Evolutionary conservation across 2,797 vertebrate species (phyloP).

Genomic region (Avahi laniger): DNA sequence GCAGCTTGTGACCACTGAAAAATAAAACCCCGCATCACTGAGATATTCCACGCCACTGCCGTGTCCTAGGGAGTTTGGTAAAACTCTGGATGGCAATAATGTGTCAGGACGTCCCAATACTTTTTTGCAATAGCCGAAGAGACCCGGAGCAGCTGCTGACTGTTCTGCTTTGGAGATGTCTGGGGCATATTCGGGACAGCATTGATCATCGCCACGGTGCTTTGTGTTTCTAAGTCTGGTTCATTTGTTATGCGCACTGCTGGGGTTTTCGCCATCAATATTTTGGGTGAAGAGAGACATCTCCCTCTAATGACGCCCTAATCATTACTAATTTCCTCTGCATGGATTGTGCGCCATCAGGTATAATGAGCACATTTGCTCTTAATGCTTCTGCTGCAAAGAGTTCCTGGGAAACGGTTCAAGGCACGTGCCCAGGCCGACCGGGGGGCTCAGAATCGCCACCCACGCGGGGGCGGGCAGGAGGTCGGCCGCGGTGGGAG

Average conservation of each 20-base stretch:
- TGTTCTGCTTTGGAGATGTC: constrained; percentile 3
- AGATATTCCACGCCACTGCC: too few relatives aligned
- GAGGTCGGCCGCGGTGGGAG: not conserved
- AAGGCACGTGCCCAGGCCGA: constrained; percentile 7
- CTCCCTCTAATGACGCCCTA: constrained; percentile 75
- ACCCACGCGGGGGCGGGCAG: not conserved
- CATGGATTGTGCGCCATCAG: constrained; percentile 51
- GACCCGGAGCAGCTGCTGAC: constrained; percentile 43
- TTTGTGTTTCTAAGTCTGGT: constrained; percentile 46
- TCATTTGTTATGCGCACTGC: constrained; percentile 69
- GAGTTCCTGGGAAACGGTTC: constrained; percentile 62
- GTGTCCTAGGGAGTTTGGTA: not conserved
- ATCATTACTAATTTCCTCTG: constrained; percentile 73
- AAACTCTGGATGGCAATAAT: not conserved
- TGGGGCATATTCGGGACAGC: constrained; percentile 30
- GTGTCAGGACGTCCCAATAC: not conserved
- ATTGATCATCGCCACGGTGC: constrained; percentile 33
- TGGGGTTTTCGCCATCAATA: constrained; percentile 68
- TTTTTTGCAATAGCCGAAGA: not conserved
- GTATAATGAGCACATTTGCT: constrained; percentile 64
- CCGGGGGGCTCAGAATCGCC: not conserved
- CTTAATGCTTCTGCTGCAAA: constrained; percentile 63
- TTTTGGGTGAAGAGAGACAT: constrained; percentile 78
- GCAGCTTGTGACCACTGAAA: not conserved
- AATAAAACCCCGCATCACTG: not conserved